These are phyloP conservation scores for Seladonia tumulorum DNA, from an alignment of 2,888 invertebrate genomes.

Conservation along the genomic window DNA sequence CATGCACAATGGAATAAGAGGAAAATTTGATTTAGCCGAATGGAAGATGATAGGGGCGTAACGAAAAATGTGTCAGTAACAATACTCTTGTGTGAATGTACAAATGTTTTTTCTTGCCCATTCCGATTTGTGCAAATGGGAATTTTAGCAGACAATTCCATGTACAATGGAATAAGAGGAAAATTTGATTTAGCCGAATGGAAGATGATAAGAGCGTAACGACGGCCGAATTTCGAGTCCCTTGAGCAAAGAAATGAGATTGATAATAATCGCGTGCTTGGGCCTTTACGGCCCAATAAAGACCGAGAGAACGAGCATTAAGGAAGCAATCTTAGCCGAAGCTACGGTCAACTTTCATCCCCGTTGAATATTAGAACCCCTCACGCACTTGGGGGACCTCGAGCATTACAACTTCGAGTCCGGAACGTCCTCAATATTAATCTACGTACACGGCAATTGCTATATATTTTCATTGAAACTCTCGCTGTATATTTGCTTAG, in stretches of 20 bases:
- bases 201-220: neutral
- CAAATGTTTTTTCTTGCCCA: too few relatives aligned
- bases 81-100: too few relatives aligned
- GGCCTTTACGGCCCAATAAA: neutral
- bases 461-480: neutral
- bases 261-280: neutral
- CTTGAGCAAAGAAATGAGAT: neutral
- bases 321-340: neutral
- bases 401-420: neutral
- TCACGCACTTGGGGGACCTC: neutral
- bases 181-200: too few relatives aligned
- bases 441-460: neutral
- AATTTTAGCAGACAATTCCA: too few relatives aligned
- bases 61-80: too few relatives aligned
- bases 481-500: neutral
- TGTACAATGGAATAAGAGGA: too few relatives aligned
- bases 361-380: neutral
- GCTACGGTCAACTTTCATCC: neutral
- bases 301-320: neutral
- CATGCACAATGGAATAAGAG: too few relatives aligned
- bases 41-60: too few relatives aligned
- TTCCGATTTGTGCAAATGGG: too few relatives aligned
- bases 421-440: neutral
- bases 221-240: neutral
- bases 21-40: too few relatives aligned